Evolutionary conservation across 2,797 vertebrate species (phyloP).

Genomic region (Champsocephalus gunnari): DNA sequence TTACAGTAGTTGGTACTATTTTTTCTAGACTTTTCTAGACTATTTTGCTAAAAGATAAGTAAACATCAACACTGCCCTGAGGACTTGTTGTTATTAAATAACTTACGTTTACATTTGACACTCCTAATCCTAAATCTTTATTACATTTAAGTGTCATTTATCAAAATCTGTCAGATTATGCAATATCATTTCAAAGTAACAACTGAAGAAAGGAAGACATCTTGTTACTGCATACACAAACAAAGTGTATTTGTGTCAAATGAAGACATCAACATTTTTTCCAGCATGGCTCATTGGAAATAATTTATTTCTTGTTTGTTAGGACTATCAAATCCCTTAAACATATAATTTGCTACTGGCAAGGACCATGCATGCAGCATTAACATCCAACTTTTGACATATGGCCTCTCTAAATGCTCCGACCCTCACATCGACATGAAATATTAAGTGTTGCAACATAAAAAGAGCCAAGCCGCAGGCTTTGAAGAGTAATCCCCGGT

Average conservation of each 20-base stretch:
- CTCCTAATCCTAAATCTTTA: conserved; percentile 18
- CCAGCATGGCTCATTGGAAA: conserved; percentile 19
- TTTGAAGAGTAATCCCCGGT: conserved; percentile 77
- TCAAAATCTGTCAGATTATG: conserved; percentile 16
- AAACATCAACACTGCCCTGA: conserved; percentile 7
- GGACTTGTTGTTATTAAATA: background rate
- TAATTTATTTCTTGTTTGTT: conserved; percentile 38
- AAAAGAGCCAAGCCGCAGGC: conserved; percentile 55
- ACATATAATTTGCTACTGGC: conserved; percentile 54
- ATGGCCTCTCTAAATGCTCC: conserved; percentile 59
- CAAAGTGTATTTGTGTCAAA: conserved; percentile 20
- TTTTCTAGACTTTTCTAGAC: background rate
- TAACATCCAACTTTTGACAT: conserved; percentile 54
- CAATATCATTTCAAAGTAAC: conserved; percentile 15
- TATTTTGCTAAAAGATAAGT: background rate
- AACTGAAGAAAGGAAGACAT: conserved; percentile 1
- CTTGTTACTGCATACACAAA: conserved; percentile 5
- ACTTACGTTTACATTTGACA: background rate
- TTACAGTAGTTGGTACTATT: background rate
- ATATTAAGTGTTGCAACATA: conserved; percentile 75
- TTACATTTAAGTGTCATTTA: conserved; percentile 24
- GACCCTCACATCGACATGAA: conserved; percentile 70
- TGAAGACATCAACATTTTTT: conserved; percentile 39
- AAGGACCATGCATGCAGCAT: conserved; percentile 3
- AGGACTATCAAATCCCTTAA: conserved; percentile 22